Evolutionary conservation across 2,888 invertebrate species (phyloP), one percentile per base, ranked within the genome.

Genomic region (Ormyrus nitidulus): DNA sequence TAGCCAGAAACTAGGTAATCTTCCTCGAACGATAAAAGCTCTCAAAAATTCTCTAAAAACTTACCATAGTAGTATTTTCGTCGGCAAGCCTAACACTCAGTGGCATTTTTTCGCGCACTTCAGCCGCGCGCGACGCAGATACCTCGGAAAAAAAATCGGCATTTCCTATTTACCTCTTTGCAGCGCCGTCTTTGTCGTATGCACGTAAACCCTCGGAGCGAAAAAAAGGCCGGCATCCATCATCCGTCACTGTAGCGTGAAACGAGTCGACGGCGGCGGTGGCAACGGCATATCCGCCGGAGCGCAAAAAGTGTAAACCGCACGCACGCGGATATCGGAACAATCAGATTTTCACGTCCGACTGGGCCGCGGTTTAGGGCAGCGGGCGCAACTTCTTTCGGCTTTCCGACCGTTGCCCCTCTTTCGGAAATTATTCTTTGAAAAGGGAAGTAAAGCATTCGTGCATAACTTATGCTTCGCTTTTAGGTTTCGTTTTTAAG

Each of bases 271-370:
- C 19, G 19, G 19, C 19, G 19, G 19, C 19, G 19, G 19, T 2
- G 19, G 19, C 13, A n/a, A 9, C 53, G 34, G 48, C n/a, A 46
- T 54, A 58, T 54, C 13, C 61, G 34, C 9, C 13, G 9, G 58
- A 34, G 11, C 61, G n/a, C 48, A 61, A 72, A n/a, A 19, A 65
- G 10, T n/a, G 49, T 10, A 49, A 64, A 68, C 44, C 53, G 53
- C 68, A 51, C 13, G 44, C 65, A 11, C 54, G 7, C 10, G 70
- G 58, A 48, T 58, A 70, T 48, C 19, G 48, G 13, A 49, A 70
- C 58, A 70, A 70, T 58, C 13, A 9, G 19, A 58, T 70, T 70
- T 70, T 58, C 48, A 70, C 58, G 70, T 58, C 58, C 48, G 58
- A 58, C 48, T 70, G 56, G 34, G 2, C 13, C n/a, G 53, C 53